These are phyloP conservation scores for Tachuris rubrigastra DNA, from an alignment of 2,113 vertebrate species.

Conservation along the genomic window DNA sequence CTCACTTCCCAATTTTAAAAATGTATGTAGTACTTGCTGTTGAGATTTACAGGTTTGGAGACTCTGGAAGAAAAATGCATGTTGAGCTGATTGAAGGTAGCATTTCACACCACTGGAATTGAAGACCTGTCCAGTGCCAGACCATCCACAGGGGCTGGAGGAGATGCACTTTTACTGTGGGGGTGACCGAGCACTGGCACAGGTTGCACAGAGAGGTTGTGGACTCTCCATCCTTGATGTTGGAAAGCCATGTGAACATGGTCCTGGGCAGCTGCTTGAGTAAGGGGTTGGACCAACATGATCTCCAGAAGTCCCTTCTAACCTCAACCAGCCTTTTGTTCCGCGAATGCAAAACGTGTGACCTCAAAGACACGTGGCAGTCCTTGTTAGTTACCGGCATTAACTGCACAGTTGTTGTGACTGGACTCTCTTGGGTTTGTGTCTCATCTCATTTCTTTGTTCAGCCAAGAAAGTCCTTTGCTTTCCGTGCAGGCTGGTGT, in stretches of 20 bases:
- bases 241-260: background rate
- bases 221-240: background rate
- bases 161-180: background rate
- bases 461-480: background rate
- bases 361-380: background rate
- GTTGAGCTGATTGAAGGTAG: background rate
- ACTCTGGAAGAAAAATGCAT: background rate
- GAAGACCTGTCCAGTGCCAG: background rate
- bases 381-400: background rate
- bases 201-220: background rate
- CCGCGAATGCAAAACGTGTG: background rate
- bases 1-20: background rate
- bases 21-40: rapidly evolving
- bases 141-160: background rate
- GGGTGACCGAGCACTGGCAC: background rate
- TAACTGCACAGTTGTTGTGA: background rate
- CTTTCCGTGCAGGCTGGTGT: background rate
- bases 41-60: background rate
- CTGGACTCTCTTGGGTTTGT: background rate
- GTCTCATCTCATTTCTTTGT: background rate
- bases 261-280: background rate
- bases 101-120: background rate
- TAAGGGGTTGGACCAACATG: background rate
- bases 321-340: background rate
- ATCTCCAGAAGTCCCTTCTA: background rate